These are phyloP conservation scores for Equus przewalskii DNA, from an alignment of 2,113 vertebrate genomes.

Conservation along the genomic window DNA sequence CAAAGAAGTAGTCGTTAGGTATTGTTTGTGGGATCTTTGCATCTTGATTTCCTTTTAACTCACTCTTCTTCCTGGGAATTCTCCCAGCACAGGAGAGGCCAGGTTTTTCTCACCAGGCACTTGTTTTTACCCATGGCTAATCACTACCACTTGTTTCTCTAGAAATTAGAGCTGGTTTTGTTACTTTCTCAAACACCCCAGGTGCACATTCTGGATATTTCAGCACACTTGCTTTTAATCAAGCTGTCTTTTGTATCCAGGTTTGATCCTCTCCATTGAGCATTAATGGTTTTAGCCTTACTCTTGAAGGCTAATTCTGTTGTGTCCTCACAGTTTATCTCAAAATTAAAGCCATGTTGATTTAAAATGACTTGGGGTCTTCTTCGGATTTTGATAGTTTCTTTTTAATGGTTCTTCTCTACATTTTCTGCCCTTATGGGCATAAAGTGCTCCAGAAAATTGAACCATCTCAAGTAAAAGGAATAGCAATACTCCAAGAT, in stretches of 20 bases:
- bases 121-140: conserved; percentile 68
- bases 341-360: conserved; percentile 61
- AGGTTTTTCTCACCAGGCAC: conserved; percentile 54
- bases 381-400: conserved; percentile 63
- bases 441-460: conserved; percentile 62
- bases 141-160: conserved; percentile 73
- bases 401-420: conserved; percentile 46
- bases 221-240: conserved; percentile 65
- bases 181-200: conserved; percentile 39
- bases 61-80: conserved; percentile 56
- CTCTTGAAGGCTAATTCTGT: conserved; percentile 60
- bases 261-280: conserved; percentile 43
- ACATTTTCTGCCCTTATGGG: conserved; percentile 31
- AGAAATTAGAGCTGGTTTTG: conserved; percentile 71
- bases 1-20: conserved; percentile 60
- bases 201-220: neutral
- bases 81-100: conserved; percentile 44
- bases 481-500: conserved; percentile 39
- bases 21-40: conserved; percentile 30
- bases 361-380: conserved; percentile 48
- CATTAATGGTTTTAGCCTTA: conserved; percentile 34
- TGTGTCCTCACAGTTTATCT: conserved; percentile 45
- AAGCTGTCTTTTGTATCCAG: conserved; percentile 49
- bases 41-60: conserved; percentile 68
- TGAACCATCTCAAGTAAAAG: conserved; percentile 49